phyloP scores from a whole-genome alignment of 1,140 invertebrate species.

The Tetramorium parvispinum region DNA sequence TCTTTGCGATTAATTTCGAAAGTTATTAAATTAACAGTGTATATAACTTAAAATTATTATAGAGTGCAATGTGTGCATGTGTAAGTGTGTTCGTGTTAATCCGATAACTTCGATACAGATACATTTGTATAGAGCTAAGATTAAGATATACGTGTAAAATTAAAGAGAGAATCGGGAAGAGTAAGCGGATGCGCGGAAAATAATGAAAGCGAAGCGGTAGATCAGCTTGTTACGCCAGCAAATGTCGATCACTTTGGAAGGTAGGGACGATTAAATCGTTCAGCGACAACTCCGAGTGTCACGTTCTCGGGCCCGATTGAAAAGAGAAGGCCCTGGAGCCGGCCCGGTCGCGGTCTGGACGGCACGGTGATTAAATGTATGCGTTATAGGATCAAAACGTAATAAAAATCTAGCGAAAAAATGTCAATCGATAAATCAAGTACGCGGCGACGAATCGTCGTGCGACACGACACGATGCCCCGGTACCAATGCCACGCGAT shows the following conservation, averaged over 20 bases:
- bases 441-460: conserved; percentile 22
- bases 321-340: background rate
- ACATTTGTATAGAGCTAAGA: background rate
- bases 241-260: background rate
- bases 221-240: background rate
- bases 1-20: background rate
- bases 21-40: background rate
- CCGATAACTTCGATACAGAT: background rate
- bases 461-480: background rate
- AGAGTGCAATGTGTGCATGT: background rate
- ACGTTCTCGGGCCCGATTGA: background rate
- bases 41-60: background rate
- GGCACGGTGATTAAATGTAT: conserved; percentile 71
- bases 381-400: conserved; percentile 77
- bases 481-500: background rate
- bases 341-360: no score
- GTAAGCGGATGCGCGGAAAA: conserved; percentile 1
- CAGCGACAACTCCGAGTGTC: background rate
- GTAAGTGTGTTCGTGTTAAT: background rate
- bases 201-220: background rate
- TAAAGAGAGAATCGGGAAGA: background rate
- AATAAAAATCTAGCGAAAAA: conserved; percentile 80
- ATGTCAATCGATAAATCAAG: conserved; percentile 81
- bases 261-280: background rate
- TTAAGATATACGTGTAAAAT: background rate